These are phyloP conservation scores for Ecliptopera silaceata DNA, from an alignment of 2,888 invertebrate species.

Conservation along the genomic window DNA sequence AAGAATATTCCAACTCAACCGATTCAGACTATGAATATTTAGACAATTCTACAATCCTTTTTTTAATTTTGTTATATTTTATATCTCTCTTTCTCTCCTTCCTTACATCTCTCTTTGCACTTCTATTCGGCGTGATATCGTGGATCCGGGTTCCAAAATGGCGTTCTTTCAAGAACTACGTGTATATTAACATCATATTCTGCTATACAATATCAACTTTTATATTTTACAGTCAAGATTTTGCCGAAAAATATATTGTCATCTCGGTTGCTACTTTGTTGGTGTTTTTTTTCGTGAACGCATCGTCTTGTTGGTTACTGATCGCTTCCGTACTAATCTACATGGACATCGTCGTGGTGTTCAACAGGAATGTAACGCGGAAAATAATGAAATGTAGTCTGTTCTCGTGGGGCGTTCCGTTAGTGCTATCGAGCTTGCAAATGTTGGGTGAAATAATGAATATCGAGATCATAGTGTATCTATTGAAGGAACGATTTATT, in stretches of 20 bases:
- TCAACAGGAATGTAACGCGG: conserved; percentile 15
- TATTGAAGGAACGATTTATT: conserved; percentile 4
- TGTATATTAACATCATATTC: conserved; percentile 19
- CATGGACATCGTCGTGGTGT: conserved; percentile 31
- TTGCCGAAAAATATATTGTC: too few relatives aligned
- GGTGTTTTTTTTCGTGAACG: conserved; percentile 18
- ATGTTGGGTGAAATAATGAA: background rate
- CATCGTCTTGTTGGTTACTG: conserved; percentile 30
- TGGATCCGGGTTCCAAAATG: conserved; percentile 20
- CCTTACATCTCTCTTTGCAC: conserved; percentile 10
- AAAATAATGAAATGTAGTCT: conserved; percentile 29
- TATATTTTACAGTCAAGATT: background rate
- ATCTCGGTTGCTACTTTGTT: background rate
- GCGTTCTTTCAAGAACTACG: conserved; percentile 24
- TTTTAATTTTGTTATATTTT: background rate
- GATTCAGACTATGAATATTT: background rate
- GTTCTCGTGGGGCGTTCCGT: conserved; percentile 31
- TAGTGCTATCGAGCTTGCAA: background rate
- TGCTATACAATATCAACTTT: conserved; percentile 11
- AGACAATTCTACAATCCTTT: background rate
- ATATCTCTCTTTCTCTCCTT: background rate
- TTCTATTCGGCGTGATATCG: conserved; percentile 15
- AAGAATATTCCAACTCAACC: background rate
- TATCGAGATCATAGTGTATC: background rate
- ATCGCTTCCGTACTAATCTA: conserved; percentile 28